These are phyloP conservation scores for Lepidostoma basale DNA, from an alignment of 1,140 invertebrate species.

Conservation along the genomic window DNA sequence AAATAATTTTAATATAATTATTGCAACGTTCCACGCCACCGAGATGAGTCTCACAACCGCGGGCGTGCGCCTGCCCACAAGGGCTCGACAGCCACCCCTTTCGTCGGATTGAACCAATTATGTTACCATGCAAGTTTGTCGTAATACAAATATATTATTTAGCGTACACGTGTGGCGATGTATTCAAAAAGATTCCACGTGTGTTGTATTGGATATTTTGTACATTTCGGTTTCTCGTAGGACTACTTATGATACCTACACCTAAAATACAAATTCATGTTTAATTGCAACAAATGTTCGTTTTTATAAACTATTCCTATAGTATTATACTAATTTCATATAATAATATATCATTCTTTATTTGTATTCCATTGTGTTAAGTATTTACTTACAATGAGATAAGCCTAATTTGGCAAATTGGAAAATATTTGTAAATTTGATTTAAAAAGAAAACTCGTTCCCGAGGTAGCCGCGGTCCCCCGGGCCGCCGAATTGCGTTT, in stretches of 20 bases:
- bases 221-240: conserved; percentile 45
- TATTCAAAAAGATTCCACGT: background rate
- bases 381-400: conserved; percentile 11
- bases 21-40: conserved; percentile 2
- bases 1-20: too few species aligned
- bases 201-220: conserved; percentile 30
- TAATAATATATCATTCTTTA: conserved; percentile 24
- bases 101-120: too few species aligned
- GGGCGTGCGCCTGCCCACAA: too few species aligned
- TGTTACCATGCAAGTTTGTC: too few species aligned
- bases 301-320: conserved; percentile 31
- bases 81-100: too few species aligned
- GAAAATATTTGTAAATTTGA: conserved; percentile 33
- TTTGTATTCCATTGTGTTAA: conserved; percentile 23
- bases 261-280: conserved; percentile 35
- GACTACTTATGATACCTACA: conserved; percentile 40
- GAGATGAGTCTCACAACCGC: background rate
- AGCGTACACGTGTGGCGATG: too few species aligned
- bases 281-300: conserved; percentile 38
- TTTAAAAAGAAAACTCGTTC: conserved; percentile 23
- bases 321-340: conserved; percentile 30
- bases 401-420: conserved; percentile 32
- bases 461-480: conserved; percentile 24
- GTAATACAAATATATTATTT: too few species aligned
- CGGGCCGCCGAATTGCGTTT: background rate